These are phyloP conservation scores for Trissolcus basalis DNA, from an alignment of 1,140 invertebrate species.

Conservation along the genomic window DNA sequence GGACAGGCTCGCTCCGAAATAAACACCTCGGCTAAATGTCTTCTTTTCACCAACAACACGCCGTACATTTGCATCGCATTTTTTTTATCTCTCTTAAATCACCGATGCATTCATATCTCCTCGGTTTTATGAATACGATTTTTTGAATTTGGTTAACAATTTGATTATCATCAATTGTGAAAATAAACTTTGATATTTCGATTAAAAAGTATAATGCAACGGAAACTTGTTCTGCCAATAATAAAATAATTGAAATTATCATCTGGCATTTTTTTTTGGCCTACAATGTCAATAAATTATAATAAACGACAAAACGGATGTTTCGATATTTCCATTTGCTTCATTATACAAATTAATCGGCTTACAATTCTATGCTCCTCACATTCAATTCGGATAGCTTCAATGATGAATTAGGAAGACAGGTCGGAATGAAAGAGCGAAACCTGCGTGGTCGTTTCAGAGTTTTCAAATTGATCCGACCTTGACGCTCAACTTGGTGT, in stretches of 20 bases:
- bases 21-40: slow-evolving; percentile 46
- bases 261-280: too few relatives aligned
- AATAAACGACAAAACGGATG: slow-evolving; percentile 1
- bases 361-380: slow-evolving; percentile 47
- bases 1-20: slow-evolving; percentile 51
- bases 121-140: too few relatives aligned
- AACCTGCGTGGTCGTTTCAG: slow-evolving; percentile 33
- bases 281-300: too few relatives aligned
- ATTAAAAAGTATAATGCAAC: background rate
- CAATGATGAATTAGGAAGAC: slow-evolving; percentile 52
- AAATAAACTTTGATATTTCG: too few relatives aligned
- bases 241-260: too few relatives aligned
- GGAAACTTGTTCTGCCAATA: background rate
- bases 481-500: slow-evolving; percentile 52
- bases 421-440: slow-evolving; percentile 29
- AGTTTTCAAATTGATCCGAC: slow-evolving; percentile 55
- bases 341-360: slow-evolving; percentile 53
- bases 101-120: too few relatives aligned
- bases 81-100: background rate
- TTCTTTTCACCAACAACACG: slow-evolving; percentile 22
- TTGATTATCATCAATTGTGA: too few relatives aligned
- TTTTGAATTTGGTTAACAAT: too few relatives aligned
- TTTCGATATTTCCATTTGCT: slow-evolving; percentile 45
- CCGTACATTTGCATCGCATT: slow-evolving; percentile 3
- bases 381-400: slow-evolving; percentile 50